Evolutionary conservation across 2,797 vertebrate genomes (phyloP).

Genomic region (Emydoidea blandingii): DNA sequence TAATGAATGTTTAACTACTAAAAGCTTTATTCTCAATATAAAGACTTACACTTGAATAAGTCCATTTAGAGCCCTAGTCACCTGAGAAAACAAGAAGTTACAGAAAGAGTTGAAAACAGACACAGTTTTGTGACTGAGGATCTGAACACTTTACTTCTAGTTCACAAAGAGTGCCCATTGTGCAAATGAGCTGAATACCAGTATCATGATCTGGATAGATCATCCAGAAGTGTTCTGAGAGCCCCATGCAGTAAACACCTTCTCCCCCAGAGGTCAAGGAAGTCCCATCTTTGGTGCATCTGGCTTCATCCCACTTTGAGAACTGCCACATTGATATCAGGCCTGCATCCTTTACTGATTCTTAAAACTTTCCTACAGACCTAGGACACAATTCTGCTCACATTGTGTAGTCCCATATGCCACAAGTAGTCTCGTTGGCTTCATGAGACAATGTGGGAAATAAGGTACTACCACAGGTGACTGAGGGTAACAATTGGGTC

Average conservation of each 20-base stretch:
- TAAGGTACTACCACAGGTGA: neutral
- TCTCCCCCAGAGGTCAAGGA: neutral
- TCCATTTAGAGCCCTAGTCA: neutral
- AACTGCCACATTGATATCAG: neutral
- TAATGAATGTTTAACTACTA: neutral
- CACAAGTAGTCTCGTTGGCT: neutral
- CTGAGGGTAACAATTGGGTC: neutral
- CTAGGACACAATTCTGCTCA: too few relatives aligned
- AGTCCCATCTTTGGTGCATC: neutral
- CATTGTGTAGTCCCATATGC: neutral
- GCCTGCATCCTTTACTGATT: neutral
- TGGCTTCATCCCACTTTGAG: accelerated
- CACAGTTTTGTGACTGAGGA: neutral
- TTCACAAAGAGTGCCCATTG: accelerated
- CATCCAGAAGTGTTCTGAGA: accelerated
- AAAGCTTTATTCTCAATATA: neutral
- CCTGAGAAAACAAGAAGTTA: neutral
- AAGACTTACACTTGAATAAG: neutral
- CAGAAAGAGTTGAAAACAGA: neutral
- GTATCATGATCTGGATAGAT: accelerated
- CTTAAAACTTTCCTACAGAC: neutral
- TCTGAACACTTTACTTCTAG: accelerated
- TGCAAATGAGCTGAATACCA: accelerated
- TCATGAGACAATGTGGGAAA: neutral
- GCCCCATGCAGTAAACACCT: neutral